Base-by-base conservation (phyloP, 1,140 invertebrate genomes). In the Lepidurus packardi region DNA sequence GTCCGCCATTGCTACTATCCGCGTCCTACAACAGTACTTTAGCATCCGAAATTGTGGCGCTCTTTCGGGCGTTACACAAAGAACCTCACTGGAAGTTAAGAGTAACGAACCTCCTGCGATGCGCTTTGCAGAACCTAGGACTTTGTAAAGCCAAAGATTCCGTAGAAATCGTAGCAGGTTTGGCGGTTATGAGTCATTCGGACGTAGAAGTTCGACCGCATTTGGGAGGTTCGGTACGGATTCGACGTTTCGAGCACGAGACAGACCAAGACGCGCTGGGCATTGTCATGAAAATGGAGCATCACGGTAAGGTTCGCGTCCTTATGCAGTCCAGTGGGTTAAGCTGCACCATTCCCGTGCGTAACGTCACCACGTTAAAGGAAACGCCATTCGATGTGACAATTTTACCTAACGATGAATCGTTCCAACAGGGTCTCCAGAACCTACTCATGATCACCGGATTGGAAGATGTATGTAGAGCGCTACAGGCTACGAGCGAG, bases 21-120 rank as follows among this genome's bases (percentile, higher is more conserved):
- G 43, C 65, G 43, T 43, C 24, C 3, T 78, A 78, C 43, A 74
- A 74, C n/a, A 45, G 24, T 6, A 78, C 78, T 13, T 9, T 78
- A 16, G 73, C 78, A 1, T 73, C 74, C 11, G 78, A 73, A 25
- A 21, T 78, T n/a, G 73, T 74, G 13, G 73, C 65, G 4, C 43
- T 78, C 11, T 34, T 78, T 8, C 73, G 78, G 4, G 73, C 43
- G 10, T 24, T 78, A 34, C 73, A 78, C 73, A 45, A 44, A 16
- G 34, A 74, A 24, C 73, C 78, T 10, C 24, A 25, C 8, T 74
- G 44, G 44, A 43, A 24, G 8, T 3, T 21, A 5, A 7, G 43
- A 16, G 44, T 78, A 44, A 78, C 73, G 21, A 73, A 75, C n/a
- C 73, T 34, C 6, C 11, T 47, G 25, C 44, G 74, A 21, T 65